Evolutionary conservation across 2,888 invertebrate species (phyloP), one percentile per base, ranked within the genome.

Genomic region (Zeuzera pyrina): DNA sequence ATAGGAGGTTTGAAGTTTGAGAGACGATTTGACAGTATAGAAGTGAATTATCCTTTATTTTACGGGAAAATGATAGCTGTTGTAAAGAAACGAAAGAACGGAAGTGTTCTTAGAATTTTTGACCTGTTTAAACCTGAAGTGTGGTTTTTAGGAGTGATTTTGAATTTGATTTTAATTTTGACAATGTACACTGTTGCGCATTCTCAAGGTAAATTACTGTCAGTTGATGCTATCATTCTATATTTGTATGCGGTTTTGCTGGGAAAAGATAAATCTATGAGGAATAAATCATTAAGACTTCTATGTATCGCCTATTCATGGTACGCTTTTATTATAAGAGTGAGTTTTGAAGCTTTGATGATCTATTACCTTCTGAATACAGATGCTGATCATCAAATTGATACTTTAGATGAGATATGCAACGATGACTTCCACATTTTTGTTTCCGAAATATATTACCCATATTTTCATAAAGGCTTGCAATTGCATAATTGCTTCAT

Each of bases 51-150:
- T 25, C 25, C 25, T 3, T 13, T 25, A 5, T 6, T 25, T 1
- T 25, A 25, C 12, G 25, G 7, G 8, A 12, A 25, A 11, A 8
- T 25, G 7, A 13, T 25, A 2, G 25, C 12, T 11, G 7, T 25
- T 11, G 25, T 25, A 12, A 25, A 25, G 25, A 25, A 25, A 25
- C 25, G 25, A 12, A 25, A 25, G 13, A 25, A 12, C 13, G 12
- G 12, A 11, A 13, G 25, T 25, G 12, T 25, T 25, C 12, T 25
- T 12, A 25, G 25, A 12, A 11, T 25, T 12, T 25, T 25, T 12
- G 12, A 13, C 13, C 12, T 10, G 13, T 25, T 25, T 13, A 25
- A 11, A 2, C 12, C 12, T 11, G 25, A 25, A 12, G 25, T 25
- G 12, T 25, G 25, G 25, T 25, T 25, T 12, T 12, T 25, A 12